Evolutionary conservation across 2,113 vertebrate genomes (phyloP).

Genomic region (Microtus pennsylvanicus): DNA sequence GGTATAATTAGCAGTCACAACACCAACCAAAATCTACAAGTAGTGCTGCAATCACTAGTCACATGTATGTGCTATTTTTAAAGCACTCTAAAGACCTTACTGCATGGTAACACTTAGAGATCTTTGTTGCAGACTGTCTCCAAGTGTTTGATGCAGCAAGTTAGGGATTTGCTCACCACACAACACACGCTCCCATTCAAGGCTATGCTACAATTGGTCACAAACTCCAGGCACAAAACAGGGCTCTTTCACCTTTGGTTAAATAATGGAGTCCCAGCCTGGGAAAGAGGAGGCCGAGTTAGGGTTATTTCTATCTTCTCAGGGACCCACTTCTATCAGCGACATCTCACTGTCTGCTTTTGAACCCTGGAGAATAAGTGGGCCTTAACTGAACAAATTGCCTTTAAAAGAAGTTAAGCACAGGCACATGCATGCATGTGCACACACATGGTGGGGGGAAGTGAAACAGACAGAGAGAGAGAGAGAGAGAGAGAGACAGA

Average conservation of each 20-base stretch:
- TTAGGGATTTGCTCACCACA: background rate
- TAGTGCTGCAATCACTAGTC: background rate
- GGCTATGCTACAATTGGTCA: background rate
- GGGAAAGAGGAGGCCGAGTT: background rate
- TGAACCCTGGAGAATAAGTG: slow-evolving; percentile 84
- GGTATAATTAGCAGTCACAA: background rate
- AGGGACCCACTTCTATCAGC: slow-evolving; percentile 40
- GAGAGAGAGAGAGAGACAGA: too few species aligned
- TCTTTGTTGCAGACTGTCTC: background rate
- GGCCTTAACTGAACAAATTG: slow-evolving; percentile 82
- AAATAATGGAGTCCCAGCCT: background rate
- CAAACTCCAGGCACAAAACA: background rate
- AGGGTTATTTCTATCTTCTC: background rate
- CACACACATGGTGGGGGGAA: background rate
- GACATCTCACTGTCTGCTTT: slow-evolving; percentile 78
- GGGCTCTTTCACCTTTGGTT: background rate
- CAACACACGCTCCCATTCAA: background rate
- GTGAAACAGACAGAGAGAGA: background rate
- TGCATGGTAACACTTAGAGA: background rate
- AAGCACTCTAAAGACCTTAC: background rate
- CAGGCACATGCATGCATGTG: background rate
- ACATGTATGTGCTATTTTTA: background rate
- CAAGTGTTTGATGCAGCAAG: too few species aligned
- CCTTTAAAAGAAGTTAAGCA: slow-evolving; percentile 80
- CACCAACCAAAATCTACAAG: slow-evolving; percentile 7